Conservation (phyloP, 2,113 vertebrate genomes). For the Progne subis region DNA sequence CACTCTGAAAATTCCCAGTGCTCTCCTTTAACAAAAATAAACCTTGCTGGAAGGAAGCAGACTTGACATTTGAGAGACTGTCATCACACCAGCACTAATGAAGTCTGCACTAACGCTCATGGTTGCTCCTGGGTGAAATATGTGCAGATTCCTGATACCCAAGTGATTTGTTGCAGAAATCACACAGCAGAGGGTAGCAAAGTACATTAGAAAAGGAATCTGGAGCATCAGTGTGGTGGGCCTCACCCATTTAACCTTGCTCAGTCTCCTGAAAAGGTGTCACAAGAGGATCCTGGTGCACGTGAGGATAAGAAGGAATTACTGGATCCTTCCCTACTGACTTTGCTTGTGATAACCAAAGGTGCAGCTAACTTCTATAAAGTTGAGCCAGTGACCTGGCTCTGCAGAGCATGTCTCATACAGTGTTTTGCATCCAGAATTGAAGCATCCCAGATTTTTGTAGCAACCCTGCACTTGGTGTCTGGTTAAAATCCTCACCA, state of each 20-base stretch:
- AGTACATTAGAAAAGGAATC: background rate
- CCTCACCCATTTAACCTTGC: background rate
- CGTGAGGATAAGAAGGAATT: background rate
- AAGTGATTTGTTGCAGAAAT: background rate
- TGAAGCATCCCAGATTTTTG: fast-evolving
- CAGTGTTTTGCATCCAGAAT: background rate
- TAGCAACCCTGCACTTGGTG: fast-evolving
- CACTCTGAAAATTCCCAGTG: background rate
- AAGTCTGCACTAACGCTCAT: background rate
- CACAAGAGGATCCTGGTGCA: background rate
- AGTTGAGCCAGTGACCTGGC: background rate
- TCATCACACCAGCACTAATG: background rate
- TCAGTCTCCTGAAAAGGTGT: background rate
- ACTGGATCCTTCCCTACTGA: background rate
- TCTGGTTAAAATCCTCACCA: background rate
- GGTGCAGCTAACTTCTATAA: background rate
- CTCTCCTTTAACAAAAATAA: background rate
- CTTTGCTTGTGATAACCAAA: fast-evolving
- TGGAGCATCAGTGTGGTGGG: background rate
- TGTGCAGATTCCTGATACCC: background rate
- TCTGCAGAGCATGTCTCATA: fast-evolving
- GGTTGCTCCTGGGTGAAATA: background rate
- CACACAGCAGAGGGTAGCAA: background rate
- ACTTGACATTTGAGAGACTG: background rate
- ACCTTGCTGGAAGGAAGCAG: background rate